Percentiles rank a stretch among this genome's conserved stretches.
Conservation (phyloP, 2,797 vertebrate species). For the Adelosebastes latens region DNA sequence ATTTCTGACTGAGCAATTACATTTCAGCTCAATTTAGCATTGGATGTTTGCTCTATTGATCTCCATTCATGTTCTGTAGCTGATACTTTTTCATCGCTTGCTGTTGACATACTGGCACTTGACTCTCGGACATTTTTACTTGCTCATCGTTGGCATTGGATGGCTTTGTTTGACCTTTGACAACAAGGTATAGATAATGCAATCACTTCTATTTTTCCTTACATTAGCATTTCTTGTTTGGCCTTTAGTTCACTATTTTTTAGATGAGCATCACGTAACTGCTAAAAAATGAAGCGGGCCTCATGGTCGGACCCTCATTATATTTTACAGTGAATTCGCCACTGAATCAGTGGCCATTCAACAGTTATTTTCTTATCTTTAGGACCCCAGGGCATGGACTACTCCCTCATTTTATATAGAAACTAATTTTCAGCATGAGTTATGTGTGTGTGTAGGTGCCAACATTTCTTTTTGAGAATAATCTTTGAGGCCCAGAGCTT, state of each 20-base stretch:
- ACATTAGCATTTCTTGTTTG: conserved; percentile 52
- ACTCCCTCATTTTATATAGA: conserved; percentile 32
- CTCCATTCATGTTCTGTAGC: conserved; percentile 28
- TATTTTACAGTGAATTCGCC: conserved; percentile 57
- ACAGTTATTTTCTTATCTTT: conserved; percentile 50
- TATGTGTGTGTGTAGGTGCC: conserved; percentile 11
- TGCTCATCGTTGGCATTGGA: conserved; percentile 46
- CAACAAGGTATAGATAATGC: conserved; percentile 56
- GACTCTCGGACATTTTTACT: conserved; percentile 31
- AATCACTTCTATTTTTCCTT: conserved; percentile 42
- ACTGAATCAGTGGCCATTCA: conserved; percentile 62
- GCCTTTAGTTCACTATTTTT: conserved; percentile 21
- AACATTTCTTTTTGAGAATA: background rate
- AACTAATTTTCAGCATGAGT: conserved; percentile 30
- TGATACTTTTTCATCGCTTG: conserved; percentile 57
- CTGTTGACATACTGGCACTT: conserved; percentile 46
- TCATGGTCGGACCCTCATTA: conserved; percentile 59
- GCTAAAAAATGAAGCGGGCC: conserved; percentile 49
- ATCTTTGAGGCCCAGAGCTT: background rate
- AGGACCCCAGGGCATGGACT: background rate
- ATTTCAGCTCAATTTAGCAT: conserved; percentile 50
- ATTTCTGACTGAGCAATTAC: conserved; percentile 57
- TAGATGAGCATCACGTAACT: conserved; percentile 47
- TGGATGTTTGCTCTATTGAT: conserved; percentile 75
- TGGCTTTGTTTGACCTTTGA: conserved; percentile 53